phyloP scores from a whole-genome alignment of 2,888 invertebrate species.

The Pseudococcus viburni region DNA sequence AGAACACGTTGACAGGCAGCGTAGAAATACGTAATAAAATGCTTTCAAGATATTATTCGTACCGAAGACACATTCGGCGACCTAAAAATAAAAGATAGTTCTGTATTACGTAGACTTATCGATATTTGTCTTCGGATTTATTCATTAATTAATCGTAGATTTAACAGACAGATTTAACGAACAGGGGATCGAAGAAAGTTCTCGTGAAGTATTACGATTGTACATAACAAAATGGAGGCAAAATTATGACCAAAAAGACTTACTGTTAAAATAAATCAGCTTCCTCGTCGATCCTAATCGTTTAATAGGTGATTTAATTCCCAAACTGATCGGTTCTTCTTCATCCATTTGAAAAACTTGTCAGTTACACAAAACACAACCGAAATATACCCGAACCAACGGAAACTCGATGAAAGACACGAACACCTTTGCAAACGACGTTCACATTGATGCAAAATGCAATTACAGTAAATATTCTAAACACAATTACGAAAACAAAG shows the following conservation, averaged over 20 bases:
- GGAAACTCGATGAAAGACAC: conserved; percentile 19
- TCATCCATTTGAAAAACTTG: conserved; percentile 60
- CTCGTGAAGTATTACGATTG: neutral
- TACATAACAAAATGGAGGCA: neutral
- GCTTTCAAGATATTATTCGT: conserved; percentile 26
- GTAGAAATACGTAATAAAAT: conserved; percentile 45
- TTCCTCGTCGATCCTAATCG: conserved; percentile 86
- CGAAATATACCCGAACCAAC: conserved; percentile 9
- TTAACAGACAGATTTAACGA: too few species aligned
- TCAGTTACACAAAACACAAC: conserved; percentile 5
- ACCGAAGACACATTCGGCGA: neutral
- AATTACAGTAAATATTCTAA: neutral
- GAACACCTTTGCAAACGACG: conserved; percentile 5
- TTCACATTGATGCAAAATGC: conserved; percentile 38
- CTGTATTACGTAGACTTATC: neutral
- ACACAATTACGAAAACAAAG: conserved; percentile 49
- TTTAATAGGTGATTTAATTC: conserved; percentile 82
- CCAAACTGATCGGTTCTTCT: conserved; percentile 64
- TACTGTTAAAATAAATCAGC: conserved; percentile 84
- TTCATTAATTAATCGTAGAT: neutral
- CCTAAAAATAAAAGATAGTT: neutral
- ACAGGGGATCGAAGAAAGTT: neutral
- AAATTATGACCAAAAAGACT: conserved; percentile 72
- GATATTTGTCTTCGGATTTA: neutral
- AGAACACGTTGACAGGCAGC: conserved; percentile 35